Evolutionary conservation across 2,113 vertebrate species (phyloP).

Genomic region (Butastur rufipennis): DNA sequence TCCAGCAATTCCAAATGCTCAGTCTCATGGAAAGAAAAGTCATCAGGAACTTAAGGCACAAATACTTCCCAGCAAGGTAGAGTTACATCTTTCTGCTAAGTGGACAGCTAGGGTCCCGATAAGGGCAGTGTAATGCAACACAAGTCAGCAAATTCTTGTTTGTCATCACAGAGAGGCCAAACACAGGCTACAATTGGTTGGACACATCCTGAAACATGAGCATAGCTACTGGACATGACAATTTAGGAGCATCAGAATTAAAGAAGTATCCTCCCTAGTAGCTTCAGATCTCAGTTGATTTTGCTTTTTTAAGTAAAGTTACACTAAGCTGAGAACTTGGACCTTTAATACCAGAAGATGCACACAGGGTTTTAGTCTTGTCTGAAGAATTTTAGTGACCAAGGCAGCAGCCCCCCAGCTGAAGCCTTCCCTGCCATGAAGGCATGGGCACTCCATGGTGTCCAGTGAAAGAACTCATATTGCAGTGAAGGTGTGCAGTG

Average conservation of each 20-base stretch:
- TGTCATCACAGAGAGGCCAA: background rate
- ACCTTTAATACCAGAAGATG: background rate
- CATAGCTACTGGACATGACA: background rate
- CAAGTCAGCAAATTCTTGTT: background rate
- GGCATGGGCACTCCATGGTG: background rate
- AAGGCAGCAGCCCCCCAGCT: background rate
- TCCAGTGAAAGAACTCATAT: background rate
- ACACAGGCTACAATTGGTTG: background rate
- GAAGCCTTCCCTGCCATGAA: background rate
- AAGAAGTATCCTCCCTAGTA: background rate
- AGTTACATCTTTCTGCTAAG: background rate
- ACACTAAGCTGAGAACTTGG: background rate
- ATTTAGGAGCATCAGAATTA: background rate
- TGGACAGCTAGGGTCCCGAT: background rate
- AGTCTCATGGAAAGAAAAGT: background rate
- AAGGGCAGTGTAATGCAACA: background rate
- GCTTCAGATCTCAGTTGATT: background rate
- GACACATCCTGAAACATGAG: background rate
- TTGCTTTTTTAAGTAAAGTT: background rate
- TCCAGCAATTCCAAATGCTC: background rate
- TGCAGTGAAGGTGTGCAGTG: background rate
- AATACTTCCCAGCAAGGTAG: background rate
- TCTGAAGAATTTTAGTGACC: background rate
- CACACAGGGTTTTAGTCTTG: background rate
- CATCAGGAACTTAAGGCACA: background rate